Evolutionary conservation across 2,797 vertebrate genomes (phyloP), one percentile per base, ranked within the genome.

Genomic region (Ibycter americanus): DNA sequence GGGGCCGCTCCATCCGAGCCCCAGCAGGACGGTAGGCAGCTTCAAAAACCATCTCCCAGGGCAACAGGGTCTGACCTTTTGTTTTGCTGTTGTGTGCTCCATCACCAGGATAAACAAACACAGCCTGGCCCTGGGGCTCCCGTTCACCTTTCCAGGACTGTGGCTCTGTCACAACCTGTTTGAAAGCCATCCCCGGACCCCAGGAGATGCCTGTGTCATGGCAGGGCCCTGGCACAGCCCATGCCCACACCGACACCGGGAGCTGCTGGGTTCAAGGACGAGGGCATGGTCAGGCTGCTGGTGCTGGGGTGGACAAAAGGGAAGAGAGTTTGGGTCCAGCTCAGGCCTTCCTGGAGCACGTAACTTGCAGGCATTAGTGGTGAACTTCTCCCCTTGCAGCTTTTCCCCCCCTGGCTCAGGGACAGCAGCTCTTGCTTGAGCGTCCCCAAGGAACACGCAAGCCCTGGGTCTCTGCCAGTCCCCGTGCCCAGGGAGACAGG

Each of bases 61-160:
- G 97, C 96, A 96, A 96, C 93, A 72, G 96, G 84, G 92, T 77
- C 76, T 97, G 97, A 97, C 97, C 97, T 97, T 97, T 97, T 89
- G 90, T 95, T 96, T 95, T 4, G 0, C 88, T 94, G 85, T 86
- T 77, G 90, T 97, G 87, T 76, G 71, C 93, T 96, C 91, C 84
- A 84, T 96, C 96, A 89, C 78, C 36, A 80, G 71, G 78, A 92
- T 96, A 97, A 97, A 96, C 94, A 97, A 97, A 95, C 91, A 46
- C 74, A 81, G 93, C 88, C 77, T 73, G 72, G 86, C 94, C 97
- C 96, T 94, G 82, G 42, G 96, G 97, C 96, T 88, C 72, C 59
- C 0, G 0, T 97, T 97, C 97, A 97, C 97, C 97, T 97, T 97
- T 96, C 77, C 83, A 55, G 95, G 88, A 78, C 89, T 14, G 4